Evolutionary conservation across 2,797 vertebrate genomes (phyloP), one percentile per base, ranked within the genome.

Genomic region (Labroides dimidiatus): DNA sequence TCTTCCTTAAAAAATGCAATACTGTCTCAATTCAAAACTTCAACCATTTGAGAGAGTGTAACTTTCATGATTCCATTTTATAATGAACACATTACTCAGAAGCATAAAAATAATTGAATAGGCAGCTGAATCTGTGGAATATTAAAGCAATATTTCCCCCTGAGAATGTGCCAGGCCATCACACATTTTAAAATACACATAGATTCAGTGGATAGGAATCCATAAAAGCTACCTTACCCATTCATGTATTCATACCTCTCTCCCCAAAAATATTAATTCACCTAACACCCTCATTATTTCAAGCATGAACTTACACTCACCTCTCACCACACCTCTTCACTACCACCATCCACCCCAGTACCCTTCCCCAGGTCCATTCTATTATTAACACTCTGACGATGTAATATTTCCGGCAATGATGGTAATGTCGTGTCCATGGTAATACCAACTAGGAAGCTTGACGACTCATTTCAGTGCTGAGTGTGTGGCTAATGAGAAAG

Each of bases 261-360:
- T 33, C 9, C 51, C 64, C 41, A 63, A 85, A 87, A 74, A 66
- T 77, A 80, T 85, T 69, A 87, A 85, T 80, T 87, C 75, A 75
- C 44, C 80, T 75, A 78, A 82, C 65, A 72, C 71, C 78, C 73
- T 86, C 81, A 84, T 89, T 81, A 86, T 85, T 87, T 83, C 70
- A 87, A 73, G 74, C 52, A 55, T 86, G 89, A 91, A 90, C 90
- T 87, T 76, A 21, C 61, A 61, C 69, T 90, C 84, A 88, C 89
- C 85, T 85, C 75, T 62, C 55, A 64, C 60, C 69, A 48, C 19
- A 71, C 67, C 59, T 14, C 80, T 87, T 79, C 63, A 86, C 70
- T 82, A 80, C 77, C 27, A 87, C 78, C 77, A 83, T 77, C 60
- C 51, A n/a, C 75, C 47, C 57, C 57, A 75, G 53, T 52, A 73